phyloP scores from a whole-genome alignment of 2,888 invertebrate species.

The Eilema caniola region DNA sequence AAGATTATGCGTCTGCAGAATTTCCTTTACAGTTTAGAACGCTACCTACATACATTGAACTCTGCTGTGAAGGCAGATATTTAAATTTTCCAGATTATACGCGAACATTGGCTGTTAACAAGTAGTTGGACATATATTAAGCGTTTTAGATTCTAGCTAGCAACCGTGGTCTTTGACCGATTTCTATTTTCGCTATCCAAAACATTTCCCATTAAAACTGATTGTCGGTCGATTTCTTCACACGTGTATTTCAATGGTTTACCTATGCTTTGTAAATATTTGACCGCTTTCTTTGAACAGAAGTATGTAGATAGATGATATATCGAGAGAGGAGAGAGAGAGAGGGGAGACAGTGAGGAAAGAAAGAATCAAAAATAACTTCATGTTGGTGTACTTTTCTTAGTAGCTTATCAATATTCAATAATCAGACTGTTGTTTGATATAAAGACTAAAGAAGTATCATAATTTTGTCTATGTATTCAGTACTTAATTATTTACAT shows the following conservation, averaged over 20 bases:
- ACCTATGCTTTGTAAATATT: conserved; percentile 40
- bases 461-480: too few species aligned
- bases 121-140: conserved; percentile 30
- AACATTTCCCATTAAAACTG: conserved; percentile 44
- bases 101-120: conserved; percentile 35
- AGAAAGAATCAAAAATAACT: background rate
- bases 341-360: background rate
- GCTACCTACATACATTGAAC: conserved; percentile 18
- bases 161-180: conserved; percentile 63
- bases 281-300: conserved; percentile 23
- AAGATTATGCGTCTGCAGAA: conserved; percentile 28
- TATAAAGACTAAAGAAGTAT: too few species aligned
- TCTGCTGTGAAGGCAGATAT: conserved; percentile 28
- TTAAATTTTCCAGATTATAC: conserved; percentile 35
- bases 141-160: conserved; percentile 35
- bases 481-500: too few species aligned
- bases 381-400: background rate
- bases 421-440: too few species aligned
- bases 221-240: conserved; percentile 44
- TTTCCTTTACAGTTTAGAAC: conserved; percentile 22
- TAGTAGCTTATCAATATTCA: too few species aligned
- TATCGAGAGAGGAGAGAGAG: background rate
- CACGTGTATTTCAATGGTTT: conserved; percentile 32
- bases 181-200: conserved; percentile 59
- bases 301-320: conserved; percentile 11